Conservation (phyloP, 2,888 invertebrate species). For the Arge pagana region DNA sequence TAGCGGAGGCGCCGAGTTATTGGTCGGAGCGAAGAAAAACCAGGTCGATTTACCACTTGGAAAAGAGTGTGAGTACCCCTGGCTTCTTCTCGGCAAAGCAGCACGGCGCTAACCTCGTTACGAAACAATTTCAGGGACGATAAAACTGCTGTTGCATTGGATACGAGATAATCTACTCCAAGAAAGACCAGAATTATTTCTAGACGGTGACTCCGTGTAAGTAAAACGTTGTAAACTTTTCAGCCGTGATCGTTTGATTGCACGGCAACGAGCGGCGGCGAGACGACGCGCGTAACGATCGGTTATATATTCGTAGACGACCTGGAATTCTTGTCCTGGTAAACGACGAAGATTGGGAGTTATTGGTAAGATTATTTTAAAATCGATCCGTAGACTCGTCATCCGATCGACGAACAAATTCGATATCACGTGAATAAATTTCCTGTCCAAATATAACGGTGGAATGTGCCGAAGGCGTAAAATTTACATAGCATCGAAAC, state of each 20-base stretch:
- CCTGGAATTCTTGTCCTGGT: slow-evolving; percentile 94
- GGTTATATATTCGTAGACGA: slow-evolving; percentile 61
- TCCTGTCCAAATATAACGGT: too few species aligned
- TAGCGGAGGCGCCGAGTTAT: too few species aligned
- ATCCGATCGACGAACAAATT: too few species aligned
- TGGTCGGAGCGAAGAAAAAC: too few species aligned
- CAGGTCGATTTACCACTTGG: too few species aligned
- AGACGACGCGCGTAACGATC: slow-evolving; percentile 24
- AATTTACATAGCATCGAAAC: too few species aligned
- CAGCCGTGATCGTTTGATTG: not conserved
- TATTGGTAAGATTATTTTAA: slow-evolving; percentile 64
- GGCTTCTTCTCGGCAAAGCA: too few species aligned
- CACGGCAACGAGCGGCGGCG: slow-evolving; percentile 17
- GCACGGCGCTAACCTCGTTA: slow-evolving; percentile 2
- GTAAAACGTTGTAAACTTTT: slow-evolving; percentile 35
- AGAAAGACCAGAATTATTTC: slow-evolving; percentile 76
- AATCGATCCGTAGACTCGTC: too few species aligned
- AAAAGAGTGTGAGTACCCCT: too few species aligned
- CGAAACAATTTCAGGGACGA: slow-evolving; percentile 65
- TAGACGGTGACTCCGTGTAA: slow-evolving; percentile 64
- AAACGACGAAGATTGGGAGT: slow-evolving; percentile 96
- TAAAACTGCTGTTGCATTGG: slow-evolving; percentile 78
- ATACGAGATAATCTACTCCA: slow-evolving; percentile 81
- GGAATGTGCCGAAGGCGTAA: too few species aligned
- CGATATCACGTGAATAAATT: too few species aligned